A percentile compares a stretch with the other conserved stretches of the same genome.
These are phyloP conservation scores for Xestia xanthographa DNA, from an alignment of 2,888 invertebrate genomes.

Conservation along the genomic window DNA sequence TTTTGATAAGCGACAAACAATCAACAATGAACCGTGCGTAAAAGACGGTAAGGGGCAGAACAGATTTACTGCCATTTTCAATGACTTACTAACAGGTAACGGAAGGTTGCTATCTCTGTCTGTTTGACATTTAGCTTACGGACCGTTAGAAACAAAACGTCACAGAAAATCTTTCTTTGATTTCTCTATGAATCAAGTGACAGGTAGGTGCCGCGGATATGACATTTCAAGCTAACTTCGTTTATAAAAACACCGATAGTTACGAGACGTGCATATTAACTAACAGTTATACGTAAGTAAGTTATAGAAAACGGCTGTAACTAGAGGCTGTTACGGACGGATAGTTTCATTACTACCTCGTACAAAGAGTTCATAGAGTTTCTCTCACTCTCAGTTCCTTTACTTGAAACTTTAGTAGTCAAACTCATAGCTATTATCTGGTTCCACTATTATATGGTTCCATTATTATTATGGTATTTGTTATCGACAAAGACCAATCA, in stretches of 20 bases:
- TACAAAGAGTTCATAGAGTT: background rate
- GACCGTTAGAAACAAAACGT: too few relatives aligned
- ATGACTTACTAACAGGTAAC: too few relatives aligned
- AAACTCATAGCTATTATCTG: background rate
- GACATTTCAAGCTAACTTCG: too few relatives aligned
- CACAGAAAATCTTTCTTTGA: too few relatives aligned
- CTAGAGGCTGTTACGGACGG: background rate
- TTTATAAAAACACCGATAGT: too few relatives aligned
- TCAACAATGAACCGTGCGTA: slow-evolving; percentile 1
- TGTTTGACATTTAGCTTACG: too few relatives aligned
- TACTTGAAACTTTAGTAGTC: background rate
- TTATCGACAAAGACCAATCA: background rate
- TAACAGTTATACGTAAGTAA: too few relatives aligned
- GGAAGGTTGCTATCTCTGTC: too few relatives aligned
- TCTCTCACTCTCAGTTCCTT: background rate
- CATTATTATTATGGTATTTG: background rate
- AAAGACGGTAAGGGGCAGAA: background rate
- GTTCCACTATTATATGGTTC: background rate
- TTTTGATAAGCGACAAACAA: slow-evolving; percentile 10
- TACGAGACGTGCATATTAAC: too few relatives aligned
- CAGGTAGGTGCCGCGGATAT: too few relatives aligned
- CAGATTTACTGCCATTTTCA: too few relatives aligned
- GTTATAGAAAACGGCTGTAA: background rate
- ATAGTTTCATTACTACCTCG: background rate
- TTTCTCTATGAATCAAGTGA: too few relatives aligned